These are phyloP conservation scores for Turritopsis dohrnii DNA, from an alignment of 30 jellyfish, hydroid and myxozoan species.

Conservation along the genomic window DNA sequence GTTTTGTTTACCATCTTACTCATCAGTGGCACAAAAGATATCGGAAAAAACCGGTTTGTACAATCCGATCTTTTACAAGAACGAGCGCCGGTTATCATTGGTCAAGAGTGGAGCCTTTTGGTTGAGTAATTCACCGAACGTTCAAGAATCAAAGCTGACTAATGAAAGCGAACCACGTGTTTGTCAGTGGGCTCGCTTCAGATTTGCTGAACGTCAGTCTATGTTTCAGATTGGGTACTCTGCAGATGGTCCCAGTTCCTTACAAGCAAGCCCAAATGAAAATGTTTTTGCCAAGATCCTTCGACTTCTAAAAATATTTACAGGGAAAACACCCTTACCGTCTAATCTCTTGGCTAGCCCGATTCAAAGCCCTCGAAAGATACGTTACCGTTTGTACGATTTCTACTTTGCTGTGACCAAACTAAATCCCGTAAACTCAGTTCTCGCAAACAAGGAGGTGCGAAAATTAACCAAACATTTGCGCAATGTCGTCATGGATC, in stretches of 20 bases:
- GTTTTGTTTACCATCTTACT: not conserved
- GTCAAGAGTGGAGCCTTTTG: conserved; percentile 14
- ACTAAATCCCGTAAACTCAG: not conserved
- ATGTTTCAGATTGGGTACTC: not conserved
- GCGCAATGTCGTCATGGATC: not conserved
- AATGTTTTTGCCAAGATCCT: not conserved
- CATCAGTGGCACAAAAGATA: not conserved
- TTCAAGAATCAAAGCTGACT: not conserved
- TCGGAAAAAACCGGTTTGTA: not conserved
- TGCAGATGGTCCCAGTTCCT: not conserved
- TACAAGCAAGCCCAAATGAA: not conserved
- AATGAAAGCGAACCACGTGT: not conserved
- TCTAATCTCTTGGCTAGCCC: not conserved
- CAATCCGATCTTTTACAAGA: not conserved
- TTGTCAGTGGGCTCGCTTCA: conserved; percentile 7
- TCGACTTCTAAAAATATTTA: not conserved
- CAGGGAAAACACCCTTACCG: not conserved
- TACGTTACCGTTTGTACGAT: conserved; percentile 3
- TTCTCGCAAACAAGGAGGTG: not conserved
- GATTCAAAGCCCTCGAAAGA: not conserved
- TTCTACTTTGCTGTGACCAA: conserved; percentile 4
- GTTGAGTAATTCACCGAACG: not conserved
- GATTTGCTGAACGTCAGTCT: conserved; percentile 5
- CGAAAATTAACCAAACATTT: not conserved
- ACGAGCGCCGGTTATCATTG: not conserved